Base-by-base conservation (phyloP, 2,797 vertebrate genomes). In the Poecile montanus region DNA sequence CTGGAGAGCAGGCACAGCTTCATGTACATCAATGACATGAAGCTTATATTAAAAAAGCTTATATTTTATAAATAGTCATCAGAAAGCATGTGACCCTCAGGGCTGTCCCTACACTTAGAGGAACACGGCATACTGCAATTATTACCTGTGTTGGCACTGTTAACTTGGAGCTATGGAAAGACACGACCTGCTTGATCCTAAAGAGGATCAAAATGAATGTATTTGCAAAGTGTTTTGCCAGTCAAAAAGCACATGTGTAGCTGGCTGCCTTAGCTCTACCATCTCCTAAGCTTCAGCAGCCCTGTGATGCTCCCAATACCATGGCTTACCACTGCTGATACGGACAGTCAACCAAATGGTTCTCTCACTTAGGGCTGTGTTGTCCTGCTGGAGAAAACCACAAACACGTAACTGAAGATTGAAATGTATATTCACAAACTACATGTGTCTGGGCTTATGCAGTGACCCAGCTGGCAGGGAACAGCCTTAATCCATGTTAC, bases 201-300 rank as follows among this genome's bases (percentile, higher is more conserved):
- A 51, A 36, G 2, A 0, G 2, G 15, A 80, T 8, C 7, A 19
- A 51, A 85, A 66, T 60, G 4, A 53, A 66, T 21, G 3, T 9
- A 79, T 48, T 75, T 77, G 44, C 27, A 26, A 84, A 40, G 58
- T 16, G 36, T 56, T 81, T 72, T 80, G 53, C 57, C 75, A 66
- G 20, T 36, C 2, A 2, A 44, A 86, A 34, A 68, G 61, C 2
- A 2, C 23, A 22, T 0, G 0, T 17, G 16, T 13, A 23, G 12
- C 30, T 58, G 74, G 32, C 36, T 60, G 66, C 58, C 51, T 82
- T 32, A 51, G 47, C 23, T 82, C 40, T 51, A 47, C 45, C 56
- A 75, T 13, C 62, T 67, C 54, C 38, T 25, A 65, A 88, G 29
- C 47, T 87, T 70, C 86, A 90, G 56, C 36, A 91, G 67, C 19